Percentiles rank a stretch among this genome's conserved stretches.
phyloP scores from a whole-genome alignment of 2,113 vertebrate genomes.

The Asarcornis scutulata region DNA sequence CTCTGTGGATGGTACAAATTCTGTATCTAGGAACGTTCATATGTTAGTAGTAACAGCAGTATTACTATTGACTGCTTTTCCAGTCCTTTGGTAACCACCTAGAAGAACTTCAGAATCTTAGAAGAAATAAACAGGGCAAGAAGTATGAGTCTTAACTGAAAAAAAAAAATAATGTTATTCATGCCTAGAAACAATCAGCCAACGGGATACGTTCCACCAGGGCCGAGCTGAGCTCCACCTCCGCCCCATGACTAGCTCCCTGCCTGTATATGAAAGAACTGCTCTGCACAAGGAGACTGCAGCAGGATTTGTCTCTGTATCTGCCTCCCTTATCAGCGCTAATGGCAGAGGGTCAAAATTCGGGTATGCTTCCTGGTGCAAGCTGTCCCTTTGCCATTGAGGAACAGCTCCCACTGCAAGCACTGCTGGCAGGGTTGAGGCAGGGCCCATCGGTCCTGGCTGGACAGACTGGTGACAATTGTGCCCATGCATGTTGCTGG shows the following conservation, averaged over 20 bases:
- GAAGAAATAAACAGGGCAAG: background rate
- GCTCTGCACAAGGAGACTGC: accelerated
- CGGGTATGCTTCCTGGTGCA: accelerated
- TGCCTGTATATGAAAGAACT: accelerated
- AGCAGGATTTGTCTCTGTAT: background rate
- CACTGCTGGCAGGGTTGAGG: background rate
- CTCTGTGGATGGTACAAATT: background rate
- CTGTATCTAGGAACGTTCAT: background rate
- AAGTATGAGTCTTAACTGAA: background rate
- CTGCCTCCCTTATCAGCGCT: accelerated
- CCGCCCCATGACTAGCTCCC: background rate
- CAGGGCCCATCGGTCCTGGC: background rate
- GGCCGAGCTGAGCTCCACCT: background rate
- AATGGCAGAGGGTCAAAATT: accelerated
- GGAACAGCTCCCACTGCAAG: background rate
- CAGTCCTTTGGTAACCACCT: background rate
- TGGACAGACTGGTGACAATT: background rate
- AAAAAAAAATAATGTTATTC: background rate
- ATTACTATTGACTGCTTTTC: background rate
- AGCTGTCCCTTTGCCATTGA: background rate
- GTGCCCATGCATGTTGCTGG: too few species aligned
- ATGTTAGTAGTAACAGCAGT: background rate
- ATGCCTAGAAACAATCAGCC: background rate
- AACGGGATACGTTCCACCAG: accelerated
- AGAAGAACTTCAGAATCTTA: background rate